Evolutionary conservation across 2,888 invertebrate genomes (phyloP).

Genomic region (Xestia rhomboidea): DNA sequence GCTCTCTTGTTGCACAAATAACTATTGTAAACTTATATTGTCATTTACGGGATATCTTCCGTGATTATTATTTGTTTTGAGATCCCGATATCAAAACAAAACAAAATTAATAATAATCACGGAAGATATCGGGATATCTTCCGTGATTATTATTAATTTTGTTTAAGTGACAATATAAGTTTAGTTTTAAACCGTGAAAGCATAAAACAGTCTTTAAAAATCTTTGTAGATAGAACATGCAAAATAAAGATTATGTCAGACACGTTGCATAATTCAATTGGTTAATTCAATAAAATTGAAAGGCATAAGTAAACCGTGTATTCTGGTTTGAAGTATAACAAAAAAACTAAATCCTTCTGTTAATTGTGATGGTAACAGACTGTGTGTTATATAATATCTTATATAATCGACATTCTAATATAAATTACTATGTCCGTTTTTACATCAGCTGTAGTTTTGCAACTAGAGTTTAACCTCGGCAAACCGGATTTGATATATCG

Average conservation of each 20-base stretch:
- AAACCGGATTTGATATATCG: background rate
- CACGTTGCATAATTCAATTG: background rate
- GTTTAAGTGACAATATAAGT: too few species aligned
- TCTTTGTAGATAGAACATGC: background rate
- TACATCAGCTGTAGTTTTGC: constrained; percentile 19
- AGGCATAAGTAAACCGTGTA: constrained; percentile 4
- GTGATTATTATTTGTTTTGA: too few species aligned
- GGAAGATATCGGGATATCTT: too few species aligned
- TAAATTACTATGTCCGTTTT: constrained; percentile 6
- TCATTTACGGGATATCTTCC: too few species aligned
- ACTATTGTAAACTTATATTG: too few species aligned
- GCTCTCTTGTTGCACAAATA: too few species aligned
- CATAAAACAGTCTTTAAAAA: too few species aligned
- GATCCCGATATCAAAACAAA: too few species aligned
- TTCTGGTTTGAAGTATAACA: background rate
- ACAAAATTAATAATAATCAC: too few species aligned
- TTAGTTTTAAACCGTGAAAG: too few species aligned
- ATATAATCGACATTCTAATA: constrained; percentile 30
- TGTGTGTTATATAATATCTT: constrained; percentile 29
- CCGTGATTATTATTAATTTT: too few species aligned
- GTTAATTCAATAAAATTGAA: constrained; percentile 18
- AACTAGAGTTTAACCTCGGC: background rate
- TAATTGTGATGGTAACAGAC: constrained; percentile 5
- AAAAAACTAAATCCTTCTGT: background rate
- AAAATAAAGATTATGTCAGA: background rate